Evolutionary conservation across 2,888 invertebrate species (phyloP).

Genomic region (Melitaea athalia): DNA sequence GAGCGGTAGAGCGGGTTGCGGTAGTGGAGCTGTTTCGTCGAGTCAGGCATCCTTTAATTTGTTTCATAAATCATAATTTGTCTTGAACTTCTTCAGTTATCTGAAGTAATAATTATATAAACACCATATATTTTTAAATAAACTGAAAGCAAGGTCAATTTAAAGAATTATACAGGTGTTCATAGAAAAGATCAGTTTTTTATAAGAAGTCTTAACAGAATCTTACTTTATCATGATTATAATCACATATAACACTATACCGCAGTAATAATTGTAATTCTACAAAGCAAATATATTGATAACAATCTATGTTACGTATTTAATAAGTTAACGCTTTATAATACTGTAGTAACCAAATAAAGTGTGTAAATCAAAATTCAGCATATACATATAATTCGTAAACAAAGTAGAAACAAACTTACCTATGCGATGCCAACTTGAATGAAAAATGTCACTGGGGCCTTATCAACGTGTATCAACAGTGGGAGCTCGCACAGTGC

Average conservation of each 20-base stretch:
- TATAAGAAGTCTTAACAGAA: not conserved
- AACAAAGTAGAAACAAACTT: constrained; percentile 37
- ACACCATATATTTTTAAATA: not conserved
- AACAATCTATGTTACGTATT: not conserved
- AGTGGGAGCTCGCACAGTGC: constrained; percentile 65
- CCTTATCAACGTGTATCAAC: constrained; percentile 50
- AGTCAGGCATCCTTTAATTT: too few relatives aligned
- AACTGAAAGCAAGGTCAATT: constrained; percentile 6
- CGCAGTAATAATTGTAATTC: not conserved
- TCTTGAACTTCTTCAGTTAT: not conserved
- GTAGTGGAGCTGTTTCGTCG: too few relatives aligned
- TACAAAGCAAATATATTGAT: not conserved
- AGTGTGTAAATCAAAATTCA: not conserved
- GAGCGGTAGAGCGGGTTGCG: too few relatives aligned
- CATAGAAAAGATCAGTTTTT: not conserved
- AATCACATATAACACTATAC: not conserved
- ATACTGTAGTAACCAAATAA: not conserved
- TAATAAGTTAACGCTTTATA: not conserved
- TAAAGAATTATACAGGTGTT: not conserved
- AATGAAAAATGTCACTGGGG: constrained; percentile 44
- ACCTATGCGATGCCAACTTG: constrained; percentile 40
- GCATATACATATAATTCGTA: constrained; percentile 21
- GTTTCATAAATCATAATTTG: too few relatives aligned
- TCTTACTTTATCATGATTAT: not conserved
- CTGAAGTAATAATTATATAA: not conserved